These are phyloP conservation scores for Channa argus DNA, from an alignment of 2,113 vertebrate species.

Conservation along the genomic window DNA sequence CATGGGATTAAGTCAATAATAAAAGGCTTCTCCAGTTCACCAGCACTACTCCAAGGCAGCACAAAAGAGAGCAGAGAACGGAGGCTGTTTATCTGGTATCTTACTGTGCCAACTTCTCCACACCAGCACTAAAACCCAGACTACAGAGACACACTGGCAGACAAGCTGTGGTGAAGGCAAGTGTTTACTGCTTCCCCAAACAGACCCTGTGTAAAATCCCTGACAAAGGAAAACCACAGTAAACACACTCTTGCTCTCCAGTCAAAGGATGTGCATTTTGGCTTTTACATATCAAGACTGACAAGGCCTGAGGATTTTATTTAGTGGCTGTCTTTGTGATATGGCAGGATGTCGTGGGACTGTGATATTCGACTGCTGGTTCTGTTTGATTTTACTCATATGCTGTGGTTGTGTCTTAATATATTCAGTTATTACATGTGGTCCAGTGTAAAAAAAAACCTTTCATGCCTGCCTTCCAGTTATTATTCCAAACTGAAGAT, in stretches of 20 bases:
- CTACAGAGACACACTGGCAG: background rate
- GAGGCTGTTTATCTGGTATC: conserved; percentile 16
- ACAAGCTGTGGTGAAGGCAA: conserved; percentile 1
- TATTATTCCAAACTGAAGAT: too few relatives aligned
- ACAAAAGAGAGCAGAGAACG: background rate
- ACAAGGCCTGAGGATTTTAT: background rate
- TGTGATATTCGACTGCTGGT: too few relatives aligned
- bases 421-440: too few relatives aligned
- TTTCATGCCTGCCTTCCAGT: too few relatives aligned
- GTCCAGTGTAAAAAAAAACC: too few relatives aligned
- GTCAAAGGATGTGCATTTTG: background rate
- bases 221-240: conserved; percentile 1
- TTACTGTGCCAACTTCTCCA: conserved; percentile 1
- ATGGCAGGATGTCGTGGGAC: too few relatives aligned
- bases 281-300: background rate
- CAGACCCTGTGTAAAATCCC: background rate
- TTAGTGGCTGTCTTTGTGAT: background rate
- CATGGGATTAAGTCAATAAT: background rate
- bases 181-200: too few relatives aligned
- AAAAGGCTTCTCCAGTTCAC: background rate
- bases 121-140: background rate
- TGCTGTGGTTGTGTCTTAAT: too few relatives aligned
- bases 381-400: too few relatives aligned
- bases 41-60: background rate
- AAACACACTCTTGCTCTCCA: conserved; percentile 7